Base-by-base conservation (phyloP, 2,113 vertebrate species). In the Tursiops truncatus region DNA sequence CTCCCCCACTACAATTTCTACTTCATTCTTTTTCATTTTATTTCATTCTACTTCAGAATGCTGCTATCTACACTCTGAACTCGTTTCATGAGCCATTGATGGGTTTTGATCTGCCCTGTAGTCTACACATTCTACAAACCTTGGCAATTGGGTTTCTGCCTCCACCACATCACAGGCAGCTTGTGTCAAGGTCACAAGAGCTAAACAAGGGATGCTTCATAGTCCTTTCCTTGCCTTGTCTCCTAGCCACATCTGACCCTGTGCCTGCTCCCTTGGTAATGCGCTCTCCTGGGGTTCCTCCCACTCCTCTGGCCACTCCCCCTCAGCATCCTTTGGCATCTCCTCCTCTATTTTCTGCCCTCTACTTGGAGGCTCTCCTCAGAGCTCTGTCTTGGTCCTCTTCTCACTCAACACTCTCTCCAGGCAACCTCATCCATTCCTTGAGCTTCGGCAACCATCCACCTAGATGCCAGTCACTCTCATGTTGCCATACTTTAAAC, bases 221-320 rank as follows among this genome's bases (percentile, higher is more conserved):
- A 14, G 44, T 60, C 47, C 36, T 77, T 47, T 6, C 25, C 11
- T n/a, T 11, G 44, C 74, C 28, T 58, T 8, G 3, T 58, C 41
- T 86, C 41, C 56, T 28, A 9, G 21, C 50, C 50, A 62, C 23
- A 25, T 15, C 81, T 17, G 20, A 50, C 28, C 23, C 6, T 31
- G 25, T 1, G 8, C 21, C 28, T 0, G 1, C 8, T 50, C n/a
- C 26, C 26, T 21, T 60, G 62, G 60, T 20, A 6, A 14, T 12
- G 10, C 7, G 1, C 25, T 77, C 33, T 50, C 50, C 26, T 0
- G 0, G 70, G 23, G 14, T 44, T 38, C 58, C 36, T 63, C 38
- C 28, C 44, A 14, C 18, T 50, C 38, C 17, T 10, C n/a, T 4
- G 60, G 21, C 56, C 31, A 14, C 38, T 21, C 62, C 26, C 60